These are phyloP conservation scores for Leiothrix lutea DNA, from an alignment of 2,113 vertebrate species.

Conservation along the genomic window DNA sequence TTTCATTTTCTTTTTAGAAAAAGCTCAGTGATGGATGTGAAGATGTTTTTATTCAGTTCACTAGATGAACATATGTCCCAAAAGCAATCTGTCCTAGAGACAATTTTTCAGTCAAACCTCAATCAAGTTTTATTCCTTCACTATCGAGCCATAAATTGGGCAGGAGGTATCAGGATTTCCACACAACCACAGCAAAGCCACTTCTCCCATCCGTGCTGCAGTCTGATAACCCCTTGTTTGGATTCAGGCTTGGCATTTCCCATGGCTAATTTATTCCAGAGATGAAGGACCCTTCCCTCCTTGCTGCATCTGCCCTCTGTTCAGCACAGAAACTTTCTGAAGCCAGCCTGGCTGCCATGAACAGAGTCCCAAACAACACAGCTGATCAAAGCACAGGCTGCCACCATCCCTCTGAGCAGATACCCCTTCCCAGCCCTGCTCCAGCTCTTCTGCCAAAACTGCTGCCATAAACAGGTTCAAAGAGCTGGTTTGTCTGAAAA, in stretches of 20 bases:
- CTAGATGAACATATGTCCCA: neutral
- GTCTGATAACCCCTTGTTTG: neutral
- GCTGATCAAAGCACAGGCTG: neutral
- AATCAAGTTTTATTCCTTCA: neutral
- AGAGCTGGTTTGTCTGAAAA: neutral
- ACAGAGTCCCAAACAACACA: neutral
- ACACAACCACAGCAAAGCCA: neutral
- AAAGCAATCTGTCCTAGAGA: neutral
- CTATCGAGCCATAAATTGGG: neutral
- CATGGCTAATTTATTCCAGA: neutral
- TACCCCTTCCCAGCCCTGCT: neutral
- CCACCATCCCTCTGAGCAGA: neutral
- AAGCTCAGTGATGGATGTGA: neutral
- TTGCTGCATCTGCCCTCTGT: neutral
- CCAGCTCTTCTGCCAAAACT: neutral
- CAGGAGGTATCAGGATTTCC: neutral
- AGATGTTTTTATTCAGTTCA: neutral
- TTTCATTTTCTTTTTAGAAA: neutral
- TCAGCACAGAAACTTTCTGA: neutral
- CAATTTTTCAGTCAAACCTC: neutral
- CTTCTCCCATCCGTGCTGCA: neutral
- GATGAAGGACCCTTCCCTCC: neutral
- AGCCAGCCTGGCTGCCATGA: neutral
- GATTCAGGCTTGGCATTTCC: neutral
- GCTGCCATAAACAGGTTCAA: neutral